A percentile compares a stretch with the other conserved stretches of the same genome.
phyloP scores from a whole-genome alignment of 2,797 vertebrate genomes.

The Streptopelia turtur region DNA sequence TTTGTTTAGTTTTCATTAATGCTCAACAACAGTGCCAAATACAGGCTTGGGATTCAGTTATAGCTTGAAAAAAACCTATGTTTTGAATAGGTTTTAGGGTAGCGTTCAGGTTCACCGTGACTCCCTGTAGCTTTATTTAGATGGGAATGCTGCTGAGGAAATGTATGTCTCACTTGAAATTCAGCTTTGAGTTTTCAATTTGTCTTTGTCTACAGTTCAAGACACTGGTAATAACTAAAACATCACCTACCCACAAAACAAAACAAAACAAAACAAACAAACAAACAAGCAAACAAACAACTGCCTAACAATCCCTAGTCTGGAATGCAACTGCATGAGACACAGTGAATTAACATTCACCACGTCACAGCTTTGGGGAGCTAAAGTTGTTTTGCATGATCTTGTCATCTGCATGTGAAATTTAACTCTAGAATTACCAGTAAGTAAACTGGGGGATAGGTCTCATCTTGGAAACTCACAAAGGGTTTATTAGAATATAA shows the following conservation, averaged over 20 bases:
- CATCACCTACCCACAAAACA: accelerated
- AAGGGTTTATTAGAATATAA: not conserved
- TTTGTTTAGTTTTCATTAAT: not conserved
- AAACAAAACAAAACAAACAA: too few species aligned
- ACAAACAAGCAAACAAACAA: too few species aligned
- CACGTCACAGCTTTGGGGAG: not conserved
- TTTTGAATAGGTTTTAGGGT: not conserved
- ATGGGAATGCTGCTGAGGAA: not conserved
- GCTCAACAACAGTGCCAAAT: not conserved
- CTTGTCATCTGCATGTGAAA: not conserved
- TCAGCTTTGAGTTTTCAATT: not conserved
- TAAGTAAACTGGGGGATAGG: not conserved
- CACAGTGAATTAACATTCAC: not conserved
- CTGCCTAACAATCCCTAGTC: not conserved
- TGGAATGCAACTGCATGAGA: not conserved
- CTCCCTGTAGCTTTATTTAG: not conserved
- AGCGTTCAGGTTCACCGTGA: not conserved
- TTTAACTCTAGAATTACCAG: not conserved
- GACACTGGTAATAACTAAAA: not conserved
- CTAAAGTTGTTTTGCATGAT: not conserved
- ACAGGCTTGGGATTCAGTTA: not conserved
- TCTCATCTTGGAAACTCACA: not conserved
- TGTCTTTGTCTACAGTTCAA: not conserved
- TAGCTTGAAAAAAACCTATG: accelerated
- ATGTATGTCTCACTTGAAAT: not conserved